Base-by-base conservation (phyloP, 2,888 invertebrate species). In the Drosophila percnosoma region DNA sequence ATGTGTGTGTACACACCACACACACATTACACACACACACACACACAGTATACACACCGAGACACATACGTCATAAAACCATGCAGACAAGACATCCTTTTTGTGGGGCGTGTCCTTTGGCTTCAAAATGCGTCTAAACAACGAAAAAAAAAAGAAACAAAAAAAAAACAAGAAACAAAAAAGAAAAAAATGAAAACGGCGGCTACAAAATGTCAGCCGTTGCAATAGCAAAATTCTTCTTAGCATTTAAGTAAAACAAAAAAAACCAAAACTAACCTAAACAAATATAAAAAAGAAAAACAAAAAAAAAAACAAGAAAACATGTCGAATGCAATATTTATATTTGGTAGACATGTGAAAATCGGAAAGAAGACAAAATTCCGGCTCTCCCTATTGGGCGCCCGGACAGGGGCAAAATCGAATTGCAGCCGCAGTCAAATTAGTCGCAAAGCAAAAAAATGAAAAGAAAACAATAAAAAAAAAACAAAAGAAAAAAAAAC, bases 181-280 rank as follows among this genome's bases (percentile, higher is more conserved):
- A 38, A 57, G 7, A 45, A 73, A 51, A 79, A 80, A 69, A 75
- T 70, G 71, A 74, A 67, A 66, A 34, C 71, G 62, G 68, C 68
- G 4, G 15, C 49, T 5, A 58, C 57, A 33, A 42, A 58, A 58
- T 21, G 58, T 18, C 60, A 62, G 67, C 64, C 79, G 87, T 82
- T 84, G 87, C 85, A 87, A 85, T 87, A 85, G 85, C 67, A 70
- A 88, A 88, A 88, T 86, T 85, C 83, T 83, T 88, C 78, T 86
- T 85, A 85, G 85, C 82, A 75, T 83, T 79, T 85, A 85, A 85
- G 88, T 86, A 85, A 79, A 58, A 51, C 11, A 33, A 63, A 53
- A 60, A 24, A 45, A 45, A 45, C 45, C 24, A 42, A 65, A 67
- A 62, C 51, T 42, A 60, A 70, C 63, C 55, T 64, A 63, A 79